Percentiles rank a stretch among this genome's conserved stretches.
These are phyloP conservation scores for Catharus minimus DNA, from an alignment of 2,113 vertebrate genomes.

Conservation along the genomic window DNA sequence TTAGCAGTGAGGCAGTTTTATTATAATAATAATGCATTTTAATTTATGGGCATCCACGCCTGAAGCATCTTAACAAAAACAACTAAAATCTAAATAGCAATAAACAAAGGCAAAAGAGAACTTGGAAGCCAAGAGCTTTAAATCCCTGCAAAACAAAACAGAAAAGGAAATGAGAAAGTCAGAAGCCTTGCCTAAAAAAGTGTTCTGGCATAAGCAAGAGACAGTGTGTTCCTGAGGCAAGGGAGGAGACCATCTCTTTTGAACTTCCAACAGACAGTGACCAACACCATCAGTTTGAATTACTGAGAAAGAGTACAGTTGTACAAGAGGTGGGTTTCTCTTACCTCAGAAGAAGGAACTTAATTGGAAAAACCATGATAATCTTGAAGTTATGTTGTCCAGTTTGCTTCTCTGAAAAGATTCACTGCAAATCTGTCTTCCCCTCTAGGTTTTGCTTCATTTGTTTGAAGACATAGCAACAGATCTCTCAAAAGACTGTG, in stretches of 20 bases:
- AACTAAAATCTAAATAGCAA: constrained; percentile 1
- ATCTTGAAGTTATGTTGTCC: background rate
- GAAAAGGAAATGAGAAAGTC: constrained; percentile 37
- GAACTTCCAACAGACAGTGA: background rate
- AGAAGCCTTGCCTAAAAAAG: constrained; percentile 19
- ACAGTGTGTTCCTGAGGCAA: background rate
- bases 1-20: background rate
- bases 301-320: background rate
- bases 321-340: background rate
- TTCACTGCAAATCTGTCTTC: background rate
- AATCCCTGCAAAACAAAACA: constrained; percentile 30
- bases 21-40: constrained; percentile 21
- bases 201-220: background rate
- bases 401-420: background rate
- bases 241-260: constrained; percentile 8
- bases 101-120: constrained; percentile 36
- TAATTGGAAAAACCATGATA: background rate
- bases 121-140: constrained; percentile 15
- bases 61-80: constrained; percentile 9
- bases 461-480: background rate
- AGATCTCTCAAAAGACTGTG: background rate
- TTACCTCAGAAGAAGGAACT: background rate
- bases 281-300: background rate
- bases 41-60: background rate
- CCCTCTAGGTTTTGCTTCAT: background rate